These are phyloP conservation scores for Drosophila burlai DNA, from an alignment of 1,140 invertebrate genomes.

Conservation along the genomic window DNA sequence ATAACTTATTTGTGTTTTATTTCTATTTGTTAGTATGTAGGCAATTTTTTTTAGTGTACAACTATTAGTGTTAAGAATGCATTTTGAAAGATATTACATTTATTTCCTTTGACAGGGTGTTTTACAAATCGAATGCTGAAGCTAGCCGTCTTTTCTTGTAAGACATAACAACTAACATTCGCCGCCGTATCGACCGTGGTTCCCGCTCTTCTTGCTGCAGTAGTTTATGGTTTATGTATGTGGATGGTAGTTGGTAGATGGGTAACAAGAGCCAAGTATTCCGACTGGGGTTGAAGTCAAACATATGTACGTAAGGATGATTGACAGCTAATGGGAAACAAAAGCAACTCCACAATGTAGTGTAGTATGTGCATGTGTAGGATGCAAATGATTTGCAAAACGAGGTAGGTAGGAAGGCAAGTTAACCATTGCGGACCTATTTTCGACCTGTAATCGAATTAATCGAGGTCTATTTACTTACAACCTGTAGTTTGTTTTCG, in stretches of 20 bases:
- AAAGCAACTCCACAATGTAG: conserved; percentile 27
- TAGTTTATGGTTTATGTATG: conserved; percentile 26
- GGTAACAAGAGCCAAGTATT: conserved; percentile 40
- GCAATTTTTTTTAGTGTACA: neutral
- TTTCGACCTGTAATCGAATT: conserved; percentile 51
- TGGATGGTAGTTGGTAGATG: neutral
- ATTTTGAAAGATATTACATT: neutral
- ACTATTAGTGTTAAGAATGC: neutral
- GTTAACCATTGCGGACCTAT: conserved; percentile 43
- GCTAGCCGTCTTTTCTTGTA: conserved; percentile 18
- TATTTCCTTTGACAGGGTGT: conserved; percentile 1
- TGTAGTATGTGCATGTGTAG: conserved; percentile 41
- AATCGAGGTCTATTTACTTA: conserved; percentile 42
- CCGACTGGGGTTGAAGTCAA: conserved; percentile 41
- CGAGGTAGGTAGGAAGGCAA: conserved; percentile 26
- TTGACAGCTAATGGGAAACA: conserved; percentile 50
- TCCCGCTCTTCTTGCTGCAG: conserved; percentile 7
- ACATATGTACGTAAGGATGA: conserved; percentile 49
- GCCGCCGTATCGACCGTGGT: conserved; percentile 37
- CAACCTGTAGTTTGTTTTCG: conserved; percentile 44
- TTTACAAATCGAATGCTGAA: conserved; percentile 2
- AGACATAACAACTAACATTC: conserved; percentile 33
- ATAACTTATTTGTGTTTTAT: neutral
- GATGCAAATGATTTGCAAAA: conserved; percentile 43
- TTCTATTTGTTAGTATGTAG: neutral